Base-by-base conservation (phyloP, 2,113 vertebrate genomes). In the Microcebus ravelobensis region DNA sequence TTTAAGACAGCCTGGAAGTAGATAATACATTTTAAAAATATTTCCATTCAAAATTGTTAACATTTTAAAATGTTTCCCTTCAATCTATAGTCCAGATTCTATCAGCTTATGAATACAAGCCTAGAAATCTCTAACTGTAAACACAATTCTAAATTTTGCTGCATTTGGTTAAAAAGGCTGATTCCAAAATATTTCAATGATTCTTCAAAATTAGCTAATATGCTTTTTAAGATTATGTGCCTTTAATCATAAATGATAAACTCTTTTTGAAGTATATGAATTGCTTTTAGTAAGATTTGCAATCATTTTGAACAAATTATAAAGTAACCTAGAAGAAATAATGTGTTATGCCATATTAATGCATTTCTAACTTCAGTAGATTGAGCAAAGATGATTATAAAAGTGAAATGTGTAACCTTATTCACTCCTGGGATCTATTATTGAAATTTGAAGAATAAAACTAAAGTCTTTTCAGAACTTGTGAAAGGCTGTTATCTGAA, bases 281-380 rank as follows among this genome's bases (percentile, higher is more conserved):
- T 81, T 93, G 83, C 91, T 97, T 98, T 95, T 95, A 95, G 71
- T 93, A 80, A 70, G 18, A 98, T 7, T 36, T 93, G 85, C 77
- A 98, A 97, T 77, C 71, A 52, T 87, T 96, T 95, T 92, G 80
- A 94, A 57, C 91, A 97, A 97, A 97, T 93, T 97, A 85, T 88
- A 95, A 94, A 42, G 65, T 29, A 93, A 25, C 85, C 57, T 70
- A 91, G 73, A 97, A 97, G 65, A 65, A 95, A 96, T 25, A 97
- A 86, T 70, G 39, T 15, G 7, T 80, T 96, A 57, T 90, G 90
- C n/a, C 87, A 94, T 84, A 96, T 96, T 80, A 97, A 97, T 76
- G 94, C 12, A 94, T 90, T 52, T 23, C 73, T 96, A n/a, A 97
- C 91, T 86, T 98, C 95, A 97, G n/a, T 79, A 96, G 42, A 95